phyloP scores from a whole-genome alignment of 2,113 vertebrate genomes.

The Rhea pennata region DNA sequence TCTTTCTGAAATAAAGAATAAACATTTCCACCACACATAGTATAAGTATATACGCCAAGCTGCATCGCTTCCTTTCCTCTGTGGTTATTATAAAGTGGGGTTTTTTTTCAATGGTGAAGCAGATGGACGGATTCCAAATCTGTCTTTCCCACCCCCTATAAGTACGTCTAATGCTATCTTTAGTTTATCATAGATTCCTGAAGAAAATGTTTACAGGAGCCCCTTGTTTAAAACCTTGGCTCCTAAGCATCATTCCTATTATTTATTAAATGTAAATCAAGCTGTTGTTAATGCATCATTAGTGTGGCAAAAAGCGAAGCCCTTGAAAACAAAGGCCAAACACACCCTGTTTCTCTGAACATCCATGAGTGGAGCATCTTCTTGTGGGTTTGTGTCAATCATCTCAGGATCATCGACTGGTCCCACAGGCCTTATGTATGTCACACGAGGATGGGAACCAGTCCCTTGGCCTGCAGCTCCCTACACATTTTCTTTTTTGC shows the following conservation, averaged over 20 bases:
- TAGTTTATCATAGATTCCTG: slow-evolving; percentile 61
- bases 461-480: neutral
- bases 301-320: neutral
- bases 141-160: neutral
- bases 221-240: slow-evolving; percentile 70
- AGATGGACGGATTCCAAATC: slow-evolving; percentile 62
- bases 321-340: neutral
- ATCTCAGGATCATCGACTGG: neutral
- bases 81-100: slow-evolving; percentile 56
- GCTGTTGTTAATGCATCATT: slow-evolving; percentile 39
- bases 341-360: neutral
- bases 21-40: slow-evolving; percentile 69
- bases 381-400: neutral
- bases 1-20: slow-evolving; percentile 72
- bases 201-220: slow-evolving; percentile 60
- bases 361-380: neutral
- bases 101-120: slow-evolving; percentile 61
- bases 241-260: neutral
- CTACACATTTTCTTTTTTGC: neutral
- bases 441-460: fast-evolving
- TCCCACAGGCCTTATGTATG: fast-evolving
- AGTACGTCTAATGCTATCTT: neutral
- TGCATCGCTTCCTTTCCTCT: slow-evolving; percentile 56
- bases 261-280: slow-evolving; percentile 64
- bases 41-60: slow-evolving; percentile 60